Conservation (phyloP, 2,113 vertebrate species). For the Plestiodon gilberti region DNA sequence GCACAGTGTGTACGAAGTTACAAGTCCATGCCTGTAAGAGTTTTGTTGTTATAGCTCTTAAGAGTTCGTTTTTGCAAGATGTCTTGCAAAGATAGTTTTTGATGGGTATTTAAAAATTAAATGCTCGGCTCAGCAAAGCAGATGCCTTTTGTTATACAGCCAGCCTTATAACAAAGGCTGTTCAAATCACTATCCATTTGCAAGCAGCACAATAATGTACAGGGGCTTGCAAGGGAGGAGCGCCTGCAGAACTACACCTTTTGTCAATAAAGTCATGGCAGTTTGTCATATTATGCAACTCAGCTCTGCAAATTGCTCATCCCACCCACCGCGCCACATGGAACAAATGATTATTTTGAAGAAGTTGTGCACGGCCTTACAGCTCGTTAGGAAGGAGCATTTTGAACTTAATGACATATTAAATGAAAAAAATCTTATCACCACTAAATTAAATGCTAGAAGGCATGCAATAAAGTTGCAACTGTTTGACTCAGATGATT, state of each 20-base stretch:
- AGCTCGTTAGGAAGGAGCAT: background rate
- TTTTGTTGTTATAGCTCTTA: no score
- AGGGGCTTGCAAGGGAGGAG: background rate
- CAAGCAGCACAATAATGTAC: background rate
- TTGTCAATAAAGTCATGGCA: background rate
- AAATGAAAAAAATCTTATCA: background rate
- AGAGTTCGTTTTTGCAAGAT: no score
- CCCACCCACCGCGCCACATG: no score
- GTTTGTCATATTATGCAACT: background rate
- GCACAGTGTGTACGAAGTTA: no score
- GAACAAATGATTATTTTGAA: background rate
- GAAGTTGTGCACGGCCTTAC: background rate
- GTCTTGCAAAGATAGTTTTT: no score
- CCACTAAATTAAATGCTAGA: background rate
- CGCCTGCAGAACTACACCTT: background rate
- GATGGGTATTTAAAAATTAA: no score
- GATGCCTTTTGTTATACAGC: no score
- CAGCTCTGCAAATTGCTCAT: background rate
- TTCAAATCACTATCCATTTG: background rate
- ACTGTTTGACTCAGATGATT: slow-evolving; percentile 2
- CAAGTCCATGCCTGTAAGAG: no score
- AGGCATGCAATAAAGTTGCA: slow-evolving; percentile 9
- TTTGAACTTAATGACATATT: background rate
- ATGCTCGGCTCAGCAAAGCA: no score
- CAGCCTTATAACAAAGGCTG: no score